Evolutionary conservation across 2,888 invertebrate species (phyloP), one percentile per base, ranked within the genome.

Genomic region (Priocnemis perturbator): DNA sequence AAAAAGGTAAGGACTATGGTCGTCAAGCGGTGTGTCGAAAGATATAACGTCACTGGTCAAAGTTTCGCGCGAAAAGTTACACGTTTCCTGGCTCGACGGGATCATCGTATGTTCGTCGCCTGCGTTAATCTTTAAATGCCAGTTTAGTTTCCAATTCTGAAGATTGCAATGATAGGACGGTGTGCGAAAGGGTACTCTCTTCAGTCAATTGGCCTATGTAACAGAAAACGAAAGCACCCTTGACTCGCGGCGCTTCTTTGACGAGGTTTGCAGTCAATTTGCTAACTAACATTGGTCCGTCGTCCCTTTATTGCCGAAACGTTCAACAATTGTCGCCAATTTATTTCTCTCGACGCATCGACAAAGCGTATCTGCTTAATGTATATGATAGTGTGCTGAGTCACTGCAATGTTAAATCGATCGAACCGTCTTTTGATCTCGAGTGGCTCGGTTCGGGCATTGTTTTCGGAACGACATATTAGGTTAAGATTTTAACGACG

Each of bases 81-180:
- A 20, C 58, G 71, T 26, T n/a, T n/a, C 62, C 74, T 55, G 70
- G 58, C 69, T 69, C 58, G 60, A 21, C 7, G 59, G 23, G 20
- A 50, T 59, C 56, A 64, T 69, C 69, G 64, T 53, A 60, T 45
- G 60, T 60, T 66, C 52, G 58, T 66, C 65, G 60, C 64, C 72
- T 58, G 57, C 53, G 44, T 69, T 71, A 23, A 60, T 65, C 50
- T 59, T 48, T 48, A 64, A 69, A 62, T 66, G 60, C 64, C 53
- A 69, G 71, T 79, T 79, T 69, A 79, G 66, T 77, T 77, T 45
- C 53, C 23, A 74, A 73, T 60, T 69, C 50, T 26, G 55, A 60
- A 50, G 53, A 50, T 23, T 67, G 64, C 47, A 52, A 21, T 44
- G 48, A 60, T 61, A 21, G 30, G 45, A 55, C 53, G 44, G 53